Evolutionary conservation across 2,888 invertebrate species (phyloP), one percentile per base, ranked within the genome.

Genomic region (Prionchulus punctatus): DNA sequence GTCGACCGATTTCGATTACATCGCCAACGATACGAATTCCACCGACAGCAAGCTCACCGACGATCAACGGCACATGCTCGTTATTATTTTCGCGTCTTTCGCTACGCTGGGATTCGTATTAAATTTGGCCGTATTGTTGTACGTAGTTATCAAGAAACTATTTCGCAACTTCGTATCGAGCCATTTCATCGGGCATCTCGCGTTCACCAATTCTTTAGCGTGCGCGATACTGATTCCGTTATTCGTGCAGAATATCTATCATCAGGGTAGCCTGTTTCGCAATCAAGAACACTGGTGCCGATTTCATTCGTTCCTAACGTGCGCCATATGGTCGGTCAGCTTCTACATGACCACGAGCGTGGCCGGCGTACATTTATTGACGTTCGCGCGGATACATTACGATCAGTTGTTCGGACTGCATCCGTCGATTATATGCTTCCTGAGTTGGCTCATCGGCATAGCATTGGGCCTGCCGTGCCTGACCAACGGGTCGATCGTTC

Each of bases 381-480:
- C 69, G 2, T 69, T 70, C 56, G 69, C 68, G 3, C 63, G 69
- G 4, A 69, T 69, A 51, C 69, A 69, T 60, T 69, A 69, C 61
- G 69, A 70, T 23, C 69, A 69, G 58, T 60, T 69, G 23, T 69
- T 69, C 60, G 68, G 69, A 21, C 60, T 70, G 2, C 61, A 62
- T 4, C 69, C 69, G 25, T 54, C 57, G 1, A 60, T 63, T 55
- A 57, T 43, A 23, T 69, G 69, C 57, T 58, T 58, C 23, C 61
- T 70, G 23, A 62, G 65, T 3, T 69, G 69, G 69, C 59, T 67
- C 25, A 66, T 68, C 36, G 67, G 65, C 4, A 61, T 64, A 49
- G 60, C 65, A 12, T 60, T 69, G 26, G 64, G 69, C 2, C 63
- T 69, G 43, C 69, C 69, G 1, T 64, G 66, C 55, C 58, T 70